Evolutionary conservation across 2,797 vertebrate genomes (phyloP).

Genomic region (Danio tinwini): DNA sequence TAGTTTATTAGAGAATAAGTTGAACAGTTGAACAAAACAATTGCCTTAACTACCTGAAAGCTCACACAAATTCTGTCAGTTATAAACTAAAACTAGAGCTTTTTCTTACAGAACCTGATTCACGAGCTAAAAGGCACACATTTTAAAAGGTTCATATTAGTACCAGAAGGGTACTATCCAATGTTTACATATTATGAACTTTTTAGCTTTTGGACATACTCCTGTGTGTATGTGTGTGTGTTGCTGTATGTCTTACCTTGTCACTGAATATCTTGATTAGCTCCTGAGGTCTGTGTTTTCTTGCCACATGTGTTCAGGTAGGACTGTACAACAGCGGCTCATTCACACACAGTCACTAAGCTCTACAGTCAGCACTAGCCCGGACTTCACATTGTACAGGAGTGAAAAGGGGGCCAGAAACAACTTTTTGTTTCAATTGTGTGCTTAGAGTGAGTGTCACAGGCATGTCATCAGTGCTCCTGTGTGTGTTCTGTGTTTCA

Average conservation of each 20-base stretch:
- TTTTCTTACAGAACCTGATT: too few relatives aligned
- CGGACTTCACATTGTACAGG: slow-evolving; percentile 68
- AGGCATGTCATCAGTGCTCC: slow-evolving; percentile 26
- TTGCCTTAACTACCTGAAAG: too few relatives aligned
- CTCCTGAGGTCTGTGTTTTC: slow-evolving; percentile 54
- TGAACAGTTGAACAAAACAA: too few relatives aligned
- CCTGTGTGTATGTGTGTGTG: background rate
- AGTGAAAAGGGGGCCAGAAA: slow-evolving; percentile 60
- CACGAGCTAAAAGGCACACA: too few relatives aligned
- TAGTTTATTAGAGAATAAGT: too few relatives aligned
- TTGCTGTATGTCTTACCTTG: slow-evolving; percentile 71
- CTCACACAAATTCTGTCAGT: too few relatives aligned
- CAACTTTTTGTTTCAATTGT: slow-evolving; percentile 67
- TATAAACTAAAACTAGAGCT: too few relatives aligned
- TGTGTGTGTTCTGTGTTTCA: background rate
- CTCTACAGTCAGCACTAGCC: slow-evolving; percentile 75
- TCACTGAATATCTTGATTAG: slow-evolving; percentile 56
- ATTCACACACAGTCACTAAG: slow-evolving; percentile 59
- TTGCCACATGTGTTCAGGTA: slow-evolving; percentile 59
- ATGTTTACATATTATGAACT: too few relatives aligned
- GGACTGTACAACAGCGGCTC: slow-evolving; percentile 48
- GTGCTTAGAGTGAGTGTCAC: slow-evolving; percentile 30
- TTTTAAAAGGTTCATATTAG: too few relatives aligned
- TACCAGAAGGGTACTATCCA: too few relatives aligned
- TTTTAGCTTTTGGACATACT: too few relatives aligned